A percentile compares a stretch with the other conserved stretches of the same genome.
Evolutionary conservation across 2,888 invertebrate genomes (phyloP).

Genomic region (Xylophagus ater): DNA sequence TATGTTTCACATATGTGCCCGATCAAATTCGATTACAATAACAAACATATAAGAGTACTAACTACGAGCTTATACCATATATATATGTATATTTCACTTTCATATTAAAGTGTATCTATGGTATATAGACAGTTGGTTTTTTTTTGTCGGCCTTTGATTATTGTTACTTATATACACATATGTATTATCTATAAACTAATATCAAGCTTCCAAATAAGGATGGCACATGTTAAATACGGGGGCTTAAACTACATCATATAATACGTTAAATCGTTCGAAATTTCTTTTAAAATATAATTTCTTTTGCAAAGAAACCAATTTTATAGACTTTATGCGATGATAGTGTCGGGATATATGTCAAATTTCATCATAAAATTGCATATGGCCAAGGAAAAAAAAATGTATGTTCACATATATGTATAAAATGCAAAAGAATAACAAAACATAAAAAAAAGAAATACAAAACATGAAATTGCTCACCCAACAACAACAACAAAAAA

Average conservation of each 20-base stretch:
- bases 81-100: too few relatives aligned
- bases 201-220: slow-evolving; percentile 39
- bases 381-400: slow-evolving; percentile 17
- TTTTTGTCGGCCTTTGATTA: neutral
- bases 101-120: too few relatives aligned
- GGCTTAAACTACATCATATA: slow-evolving; percentile 34
- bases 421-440: too few relatives aligned
- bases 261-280: slow-evolving; percentile 33
- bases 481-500: too few relatives aligned
- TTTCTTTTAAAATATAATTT: slow-evolving; percentile 25
- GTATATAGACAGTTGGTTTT: too few relatives aligned
- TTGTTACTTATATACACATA: neutral
- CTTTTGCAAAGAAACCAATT: slow-evolving; percentile 23
- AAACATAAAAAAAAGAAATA: too few relatives aligned
- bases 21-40: too few relatives aligned
- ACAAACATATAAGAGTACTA: too few relatives aligned
- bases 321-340: slow-evolving; percentile 14
- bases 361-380: slow-evolving; percentile 22
- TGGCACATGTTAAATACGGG: slow-evolving; percentile 38
- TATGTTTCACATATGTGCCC: too few relatives aligned
- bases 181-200: neutral
- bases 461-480: too few relatives aligned
- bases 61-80: too few relatives aligned
- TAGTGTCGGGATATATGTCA: slow-evolving; percentile 19
- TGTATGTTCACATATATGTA: too few relatives aligned